Percentiles rank a stretch among this genome's conserved stretches.
Conservation (phyloP, 2,113 vertebrate species). For the Mastomys coucha region DNA sequence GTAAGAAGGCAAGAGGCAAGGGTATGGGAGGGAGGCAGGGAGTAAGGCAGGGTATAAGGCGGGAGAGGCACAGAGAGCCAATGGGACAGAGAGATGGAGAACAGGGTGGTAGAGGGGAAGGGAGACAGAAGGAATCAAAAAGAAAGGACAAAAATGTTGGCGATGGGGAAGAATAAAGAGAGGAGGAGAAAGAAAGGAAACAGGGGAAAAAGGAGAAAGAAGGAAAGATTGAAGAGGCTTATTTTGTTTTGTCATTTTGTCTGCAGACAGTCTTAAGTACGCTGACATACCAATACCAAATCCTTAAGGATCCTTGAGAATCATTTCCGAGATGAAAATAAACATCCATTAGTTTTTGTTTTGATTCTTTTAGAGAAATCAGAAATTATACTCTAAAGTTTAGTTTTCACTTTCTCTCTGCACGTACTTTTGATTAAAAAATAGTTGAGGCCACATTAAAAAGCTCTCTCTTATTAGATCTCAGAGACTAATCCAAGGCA, state of each 20-base stretch:
- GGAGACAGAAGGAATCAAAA: neutral
- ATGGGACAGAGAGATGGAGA: too few species aligned
- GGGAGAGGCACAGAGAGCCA: neutral
- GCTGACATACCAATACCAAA: neutral
- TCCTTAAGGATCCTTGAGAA: constrained; percentile 3
- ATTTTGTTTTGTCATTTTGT: neutral
- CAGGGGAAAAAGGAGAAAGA: accelerated
- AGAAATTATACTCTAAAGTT: neutral
- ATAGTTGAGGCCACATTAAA: too few species aligned
- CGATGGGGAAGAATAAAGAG: neutral
- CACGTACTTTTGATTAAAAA: neutral
- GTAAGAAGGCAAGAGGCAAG: neutral
- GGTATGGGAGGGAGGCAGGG: too few species aligned
- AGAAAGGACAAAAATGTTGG: neutral
- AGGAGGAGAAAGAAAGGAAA: neutral
- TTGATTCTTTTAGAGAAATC: neutral
- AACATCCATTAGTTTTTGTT: neutral
- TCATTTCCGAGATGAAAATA: constrained; percentile 50
- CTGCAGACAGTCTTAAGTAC: neutral
- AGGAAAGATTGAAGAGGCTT: neutral
- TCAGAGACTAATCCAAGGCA: neutral
- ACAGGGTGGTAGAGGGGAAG: neutral
- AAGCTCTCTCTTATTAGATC: neutral
- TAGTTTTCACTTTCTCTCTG: neutral
- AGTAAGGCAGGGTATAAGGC: neutral